These are phyloP conservation scores for Microcebus tavaratra DNA, from an alignment of 2,113 vertebrate species.

Conservation along the genomic window DNA sequence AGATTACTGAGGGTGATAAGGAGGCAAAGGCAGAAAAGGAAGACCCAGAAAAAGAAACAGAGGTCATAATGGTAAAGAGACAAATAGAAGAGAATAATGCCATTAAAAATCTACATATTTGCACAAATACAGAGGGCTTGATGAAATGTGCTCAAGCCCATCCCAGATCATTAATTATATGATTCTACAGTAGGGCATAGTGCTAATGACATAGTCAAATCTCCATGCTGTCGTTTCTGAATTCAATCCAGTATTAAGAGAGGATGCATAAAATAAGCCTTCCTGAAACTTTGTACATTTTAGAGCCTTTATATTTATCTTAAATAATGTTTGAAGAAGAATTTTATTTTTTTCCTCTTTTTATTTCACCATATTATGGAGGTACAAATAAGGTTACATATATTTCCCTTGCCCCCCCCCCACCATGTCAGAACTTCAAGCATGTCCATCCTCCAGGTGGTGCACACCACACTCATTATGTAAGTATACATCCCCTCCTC, in stretches of 20 bases:
- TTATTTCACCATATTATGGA: too few relatives aligned
- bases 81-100: background rate
- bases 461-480: too few relatives aligned
- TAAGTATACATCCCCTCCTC: too few relatives aligned
- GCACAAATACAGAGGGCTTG: background rate
- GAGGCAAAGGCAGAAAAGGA: background rate
- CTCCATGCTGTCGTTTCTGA: background rate
- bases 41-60: background rate
- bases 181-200: background rate
- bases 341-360: too few relatives aligned
- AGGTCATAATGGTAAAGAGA: background rate
- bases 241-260: background rate
- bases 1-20: background rate
- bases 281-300: background rate
- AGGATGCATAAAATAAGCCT: background rate
- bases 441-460: too few relatives aligned
- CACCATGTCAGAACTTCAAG: too few relatives aligned
- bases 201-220: background rate
- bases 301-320: background rate
- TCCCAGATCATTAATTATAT: background rate
- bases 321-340: background rate
- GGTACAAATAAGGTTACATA: too few relatives aligned
- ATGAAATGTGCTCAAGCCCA: background rate
- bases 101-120: background rate
- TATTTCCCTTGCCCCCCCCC: too few relatives aligned